Evolutionary conservation across 2,888 invertebrate genomes (phyloP).

Genomic region (Lasioglossum marginatum): DNA sequence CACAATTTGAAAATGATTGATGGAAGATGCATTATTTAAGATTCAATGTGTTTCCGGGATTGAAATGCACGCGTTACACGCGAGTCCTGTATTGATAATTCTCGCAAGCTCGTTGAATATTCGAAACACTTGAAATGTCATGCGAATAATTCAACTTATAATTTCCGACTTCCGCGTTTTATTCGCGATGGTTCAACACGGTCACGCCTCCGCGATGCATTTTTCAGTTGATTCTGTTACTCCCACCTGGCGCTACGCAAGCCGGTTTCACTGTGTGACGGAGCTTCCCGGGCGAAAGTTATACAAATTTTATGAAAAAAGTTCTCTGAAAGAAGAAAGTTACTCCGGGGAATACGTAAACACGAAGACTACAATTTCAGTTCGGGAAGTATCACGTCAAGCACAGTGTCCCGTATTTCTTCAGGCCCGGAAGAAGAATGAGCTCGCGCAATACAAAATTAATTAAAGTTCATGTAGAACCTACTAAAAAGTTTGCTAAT

Average conservation of each 20-base stretch:
- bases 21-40: background rate
- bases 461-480: background rate
- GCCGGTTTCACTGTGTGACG: constrained; percentile 21
- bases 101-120: background rate
- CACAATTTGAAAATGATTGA: background rate
- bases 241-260: background rate
- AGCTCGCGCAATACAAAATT: background rate
- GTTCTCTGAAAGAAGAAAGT: constrained; percentile 15
- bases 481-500: background rate
- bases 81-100: background rate
- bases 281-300: constrained; percentile 18
- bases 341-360: constrained; percentile 20
- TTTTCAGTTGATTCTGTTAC: constrained; percentile 25
- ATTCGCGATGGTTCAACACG: background rate
- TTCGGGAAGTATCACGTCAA: constrained; percentile 15
- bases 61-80: background rate
- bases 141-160: background rate
- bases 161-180: background rate
- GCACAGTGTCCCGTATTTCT: constrained; percentile 3
- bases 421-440: background rate
- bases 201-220: constrained; percentile 11
- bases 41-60: background rate
- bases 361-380: constrained; percentile 15
- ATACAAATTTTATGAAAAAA: constrained; percentile 37
- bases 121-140: background rate